Conservation (phyloP, 2,797 vertebrate genomes). For the Prionace glauca region DNA sequence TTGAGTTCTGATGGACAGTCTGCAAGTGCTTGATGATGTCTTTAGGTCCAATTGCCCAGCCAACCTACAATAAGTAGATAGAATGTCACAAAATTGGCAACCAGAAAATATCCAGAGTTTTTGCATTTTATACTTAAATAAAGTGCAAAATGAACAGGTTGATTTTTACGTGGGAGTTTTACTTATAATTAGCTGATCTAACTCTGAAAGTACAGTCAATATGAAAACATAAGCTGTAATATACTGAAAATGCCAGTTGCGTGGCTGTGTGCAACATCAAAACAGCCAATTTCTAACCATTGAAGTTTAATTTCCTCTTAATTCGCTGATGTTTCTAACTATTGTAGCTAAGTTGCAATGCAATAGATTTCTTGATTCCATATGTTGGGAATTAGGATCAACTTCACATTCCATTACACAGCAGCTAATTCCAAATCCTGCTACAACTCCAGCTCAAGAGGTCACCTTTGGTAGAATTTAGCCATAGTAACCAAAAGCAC, state of each 20-base stretch:
- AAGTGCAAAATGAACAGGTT: not conserved
- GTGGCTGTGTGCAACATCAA: not conserved
- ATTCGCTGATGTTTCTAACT: not conserved
- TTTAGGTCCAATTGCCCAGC: constrained; percentile 75
- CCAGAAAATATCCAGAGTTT: not conserved
- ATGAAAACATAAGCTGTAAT: not conserved
- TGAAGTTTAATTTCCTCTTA: not conserved
- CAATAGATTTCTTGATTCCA: not conserved
- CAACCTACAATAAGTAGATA: constrained; percentile 65
- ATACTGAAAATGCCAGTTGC: not conserved
- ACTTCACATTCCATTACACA: not conserved
- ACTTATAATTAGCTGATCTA: not conserved
- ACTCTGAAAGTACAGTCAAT: not conserved
- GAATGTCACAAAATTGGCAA: not conserved
- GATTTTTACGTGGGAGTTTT: not conserved
- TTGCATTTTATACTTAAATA: not conserved
- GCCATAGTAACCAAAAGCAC: not conserved
- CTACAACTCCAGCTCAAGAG: not conserved
- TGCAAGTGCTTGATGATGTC: constrained; percentile 72
- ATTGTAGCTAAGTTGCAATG: not conserved
- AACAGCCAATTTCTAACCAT: not conserved
- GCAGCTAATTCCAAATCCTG: not conserved
- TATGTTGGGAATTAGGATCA: not conserved
- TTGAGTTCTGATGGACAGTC: constrained; percentile 78
- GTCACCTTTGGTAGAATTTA: not conserved